Base-by-base conservation (phyloP, 2,888 invertebrate genomes). In the Allophyes oxyacanthae region DNA sequence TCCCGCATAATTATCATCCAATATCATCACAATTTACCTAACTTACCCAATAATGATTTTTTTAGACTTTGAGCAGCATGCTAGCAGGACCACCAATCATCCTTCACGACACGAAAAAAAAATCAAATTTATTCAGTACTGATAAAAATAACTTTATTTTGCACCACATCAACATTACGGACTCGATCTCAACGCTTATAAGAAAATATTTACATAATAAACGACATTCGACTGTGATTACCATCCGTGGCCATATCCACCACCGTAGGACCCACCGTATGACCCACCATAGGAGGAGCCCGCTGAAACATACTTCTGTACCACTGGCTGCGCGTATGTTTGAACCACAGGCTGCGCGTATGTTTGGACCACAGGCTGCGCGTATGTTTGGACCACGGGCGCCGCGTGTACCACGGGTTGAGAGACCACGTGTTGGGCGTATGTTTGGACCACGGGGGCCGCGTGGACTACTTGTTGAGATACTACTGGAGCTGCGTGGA, bases 151-250 rank as follows among this genome's bases (percentile, higher is more conserved):
- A 53, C 78, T 91, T 88, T 80, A 83, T 89, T 89, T 87, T 84
- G 86, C 77, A 85, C 84, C 79, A 82, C 82, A 82, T 76, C 74
- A 83, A 84, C 79, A 81, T 64, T 66, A 82, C 86, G 86, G 88
- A 89, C 87, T 81, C 83, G 88, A 91, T 87, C 89, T 91, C 82
- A 88, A 91, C 89, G 86, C 86, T 83, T 83, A 82, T 70, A 83
- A 71, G 69, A 72, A 66, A 74, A 80, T 81, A 84, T 79, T 78
- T 82, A 85, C 80, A 82, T 74, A 63, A 54, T 49, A 48, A 13
- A 49, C 55, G 9, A 11, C 6, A 7, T n/a, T 26, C 7, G 14
- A 14, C 8, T 34, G n/a, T 6, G 6, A 65, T 78, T 86, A 93
- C 92, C 92, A 92, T n/a, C 90, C 90, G 58, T 92, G 91, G 34